Base-by-base conservation (phyloP, 2,797 vertebrate genomes). In the Thunnus albacares region DNA sequence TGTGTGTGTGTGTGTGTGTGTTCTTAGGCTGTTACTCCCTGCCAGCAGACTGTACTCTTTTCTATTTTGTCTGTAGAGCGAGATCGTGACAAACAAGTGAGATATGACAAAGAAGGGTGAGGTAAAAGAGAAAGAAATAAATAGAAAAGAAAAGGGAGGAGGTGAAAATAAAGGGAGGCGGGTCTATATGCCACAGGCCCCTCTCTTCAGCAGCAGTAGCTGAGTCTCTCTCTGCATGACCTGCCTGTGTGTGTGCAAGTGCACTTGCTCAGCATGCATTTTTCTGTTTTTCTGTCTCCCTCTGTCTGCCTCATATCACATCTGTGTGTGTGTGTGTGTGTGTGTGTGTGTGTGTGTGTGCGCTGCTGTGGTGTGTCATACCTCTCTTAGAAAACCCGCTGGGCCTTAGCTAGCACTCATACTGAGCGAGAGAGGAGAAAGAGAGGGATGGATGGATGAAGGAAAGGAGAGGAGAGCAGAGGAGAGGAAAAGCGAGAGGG, bases 371-470 rank as follows among this genome's bases (percentile, higher is more conserved):
- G 73, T 90, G 86, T 91, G 92, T 89, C 87, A 87, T 85, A 85
- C 74, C 84, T 80, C 90, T 89, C 85, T 84, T 57, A 87, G 89
- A 83, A 89, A 88, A 87, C 91, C 92, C 72, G 84, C 91, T 93
- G 91, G 89, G 90, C 83, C 79, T 62, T 53, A 77, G 89, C 90
- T 85, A 76, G 85, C 82, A 79, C 81, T 92, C 91, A 86, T 86
- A 87, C 86, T 71, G 88, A 75, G 89, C 47, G 26, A 82, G 72
- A 83, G 82, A 78, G 80, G 71, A 59, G 55, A 35, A n/a, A 45
- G 61, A 64, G 64, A 55, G 28, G 49, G 52, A 75, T 80, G 79
- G 53, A 43, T 26, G 41, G 28, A 41, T 45, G 72, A 69, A 70
- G 65, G 65, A 74, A 71, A 53, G 49, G 51, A 28, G 49, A 51